A percentile compares a stretch with the other conserved stretches of the same genome.
Evolutionary conservation across 2,113 vertebrate species (phyloP).

Genomic region (Chaetops frenatus): DNA sequence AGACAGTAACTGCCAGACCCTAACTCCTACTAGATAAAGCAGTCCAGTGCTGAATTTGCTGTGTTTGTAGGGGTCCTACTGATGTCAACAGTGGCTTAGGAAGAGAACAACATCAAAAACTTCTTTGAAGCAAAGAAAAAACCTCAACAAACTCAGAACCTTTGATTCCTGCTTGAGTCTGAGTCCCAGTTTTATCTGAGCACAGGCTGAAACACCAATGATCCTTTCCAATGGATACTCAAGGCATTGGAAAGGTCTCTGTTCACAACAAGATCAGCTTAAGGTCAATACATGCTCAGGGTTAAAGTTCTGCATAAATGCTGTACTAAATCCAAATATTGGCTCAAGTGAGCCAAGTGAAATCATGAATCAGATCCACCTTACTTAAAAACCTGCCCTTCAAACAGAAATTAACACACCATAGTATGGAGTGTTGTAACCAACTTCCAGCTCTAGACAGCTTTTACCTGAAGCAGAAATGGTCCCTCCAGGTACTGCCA

Average conservation of each 20-base stretch:
- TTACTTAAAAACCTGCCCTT: neutral
- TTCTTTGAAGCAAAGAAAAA: neutral
- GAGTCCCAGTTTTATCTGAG: neutral
- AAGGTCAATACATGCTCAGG: neutral
- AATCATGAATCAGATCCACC: neutral
- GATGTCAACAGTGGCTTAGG: neutral
- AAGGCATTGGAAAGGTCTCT: neutral
- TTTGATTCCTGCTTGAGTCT: neutral
- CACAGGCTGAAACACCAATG: neutral
- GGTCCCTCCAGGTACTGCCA: neutral
- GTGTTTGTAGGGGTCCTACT: neutral
- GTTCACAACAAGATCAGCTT: neutral
- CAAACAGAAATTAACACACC: neutral
- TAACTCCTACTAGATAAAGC: neutral
- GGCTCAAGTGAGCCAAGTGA: neutral
- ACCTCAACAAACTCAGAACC: rapidly evolving
- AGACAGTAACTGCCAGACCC: neutral
- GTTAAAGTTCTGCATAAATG: neutral
- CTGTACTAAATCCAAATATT: neutral
- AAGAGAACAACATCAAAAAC: neutral
- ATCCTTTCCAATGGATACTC: neutral
- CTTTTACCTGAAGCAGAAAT: neutral
- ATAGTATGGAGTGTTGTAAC: neutral
- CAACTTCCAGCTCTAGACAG: neutral
- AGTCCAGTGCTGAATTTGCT: neutral